phyloP scores from a whole-genome alignment of 2,888 invertebrate genomes.

The Agrochola lota region DNA sequence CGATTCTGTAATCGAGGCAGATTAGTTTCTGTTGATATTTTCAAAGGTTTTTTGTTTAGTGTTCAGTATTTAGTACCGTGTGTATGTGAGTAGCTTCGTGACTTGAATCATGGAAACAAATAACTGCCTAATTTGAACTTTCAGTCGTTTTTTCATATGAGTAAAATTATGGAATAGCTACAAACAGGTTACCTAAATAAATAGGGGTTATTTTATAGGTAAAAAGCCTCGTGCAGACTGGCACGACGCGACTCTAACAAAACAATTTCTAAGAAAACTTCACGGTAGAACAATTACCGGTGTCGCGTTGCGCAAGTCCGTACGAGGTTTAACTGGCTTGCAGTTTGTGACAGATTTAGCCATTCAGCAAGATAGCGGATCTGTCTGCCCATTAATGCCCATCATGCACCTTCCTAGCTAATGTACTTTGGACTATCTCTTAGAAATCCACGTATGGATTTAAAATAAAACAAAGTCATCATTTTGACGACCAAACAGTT shows the following conservation, averaged over 20 bases:
- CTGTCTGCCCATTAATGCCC: background rate
- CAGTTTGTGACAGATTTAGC: background rate
- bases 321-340: too few relatives aligned
- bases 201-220: too few relatives aligned
- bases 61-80: background rate
- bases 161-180: background rate
- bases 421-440: background rate
- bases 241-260: too few relatives aligned
- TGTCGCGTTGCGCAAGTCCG: too few relatives aligned
- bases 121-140: background rate
- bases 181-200: background rate
- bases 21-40: conserved; percentile 17
- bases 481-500: background rate
- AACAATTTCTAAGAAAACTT: too few relatives aligned
- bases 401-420: too few relatives aligned
- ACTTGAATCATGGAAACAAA: background rate
- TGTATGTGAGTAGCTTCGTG: background rate
- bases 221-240: too few relatives aligned
- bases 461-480: background rate
- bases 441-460: background rate
- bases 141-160: background rate
- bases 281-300: too few relatives aligned
- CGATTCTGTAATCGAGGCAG: background rate
- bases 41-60: background rate
- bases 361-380: background rate